Evolutionary conservation across 64 coral and sea anemone species (phyloP), one percentile per base, ranked within the genome.

Genomic region (Porites australiensis): DNA sequence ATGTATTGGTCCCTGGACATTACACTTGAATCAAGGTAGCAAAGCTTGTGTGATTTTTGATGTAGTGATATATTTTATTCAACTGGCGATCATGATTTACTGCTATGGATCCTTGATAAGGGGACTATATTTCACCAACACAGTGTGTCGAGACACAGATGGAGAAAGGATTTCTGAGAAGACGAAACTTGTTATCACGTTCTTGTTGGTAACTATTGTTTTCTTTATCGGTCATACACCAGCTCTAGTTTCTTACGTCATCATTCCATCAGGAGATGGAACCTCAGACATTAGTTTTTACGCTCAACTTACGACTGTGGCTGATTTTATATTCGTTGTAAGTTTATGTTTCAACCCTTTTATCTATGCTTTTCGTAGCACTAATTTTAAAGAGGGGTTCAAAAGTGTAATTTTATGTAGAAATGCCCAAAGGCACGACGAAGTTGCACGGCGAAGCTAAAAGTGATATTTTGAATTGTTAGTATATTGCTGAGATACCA

Each of bases 61-160:
- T 45, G 14, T 47, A 2, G 48, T 77, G 14, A 63, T 61, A 3
- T 51, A 50, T n/a, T 79, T 79, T 80, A 57, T 19, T 16, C 57
- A 27, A 7, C 21, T 80, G 8, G 27, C 22, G 11, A 13, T 90
- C 6, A 79, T 72, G 45, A 48, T 79, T 3, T 46, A 63, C 44
- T 70, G 88, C 48, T 79, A 79, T 27, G 44, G 63, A 69, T 64
- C 44, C 20, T 66, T 90, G 11, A 69, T 90, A 19, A 64, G 54
- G 64, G 61, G 74, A 22, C 49, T 90, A 37, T 90, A 90, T 20
- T 79, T 90, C 4, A 49, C 46, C 52, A 90, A 90, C 16, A 79
- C 88, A 11, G 53, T 90, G 8, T 78, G 58, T 23, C 43, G 13
- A 47, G 8, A 60, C 14, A 22, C 58, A 43, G 19, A 46, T 49